Evolutionary conservation across 2,888 invertebrate species (phyloP).

Genomic region (Entomobrya proxima): DNA sequence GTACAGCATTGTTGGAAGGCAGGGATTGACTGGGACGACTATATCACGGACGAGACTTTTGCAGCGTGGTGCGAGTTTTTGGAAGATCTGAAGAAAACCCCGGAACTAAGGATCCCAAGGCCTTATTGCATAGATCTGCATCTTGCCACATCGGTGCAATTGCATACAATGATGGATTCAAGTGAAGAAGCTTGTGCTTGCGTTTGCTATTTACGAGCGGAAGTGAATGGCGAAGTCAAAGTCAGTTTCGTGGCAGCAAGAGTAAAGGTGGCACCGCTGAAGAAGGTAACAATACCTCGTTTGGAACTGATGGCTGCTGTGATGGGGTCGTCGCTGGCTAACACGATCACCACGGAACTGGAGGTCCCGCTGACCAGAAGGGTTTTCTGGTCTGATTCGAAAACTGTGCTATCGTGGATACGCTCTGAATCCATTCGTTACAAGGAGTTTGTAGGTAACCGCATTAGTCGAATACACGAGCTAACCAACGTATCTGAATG

Average conservation of each 20-base stretch:
- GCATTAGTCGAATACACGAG: too few relatives aligned
- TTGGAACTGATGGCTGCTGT: constrained; percentile 16
- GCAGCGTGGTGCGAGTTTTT: neutral
- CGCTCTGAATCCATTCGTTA: too few relatives aligned
- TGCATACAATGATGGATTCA: neutral
- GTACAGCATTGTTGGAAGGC: neutral
- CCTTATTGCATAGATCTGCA: neutral
- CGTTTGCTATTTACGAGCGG: too few relatives aligned
- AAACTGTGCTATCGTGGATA: too few relatives aligned
- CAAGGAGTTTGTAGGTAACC: too few relatives aligned
- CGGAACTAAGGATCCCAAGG: neutral
- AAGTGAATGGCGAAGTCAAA: neutral
- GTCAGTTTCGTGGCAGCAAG: neutral
- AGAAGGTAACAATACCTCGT: neutral
- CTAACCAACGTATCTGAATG: too few relatives aligned
- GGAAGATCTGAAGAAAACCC: neutral
- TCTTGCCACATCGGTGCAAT: neutral
- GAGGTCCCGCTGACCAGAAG: neutral
- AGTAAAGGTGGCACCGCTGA: neutral
- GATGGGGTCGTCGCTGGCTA: too few relatives aligned
- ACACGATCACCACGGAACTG: neutral
- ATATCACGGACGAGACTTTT: neutral
- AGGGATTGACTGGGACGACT: neutral
- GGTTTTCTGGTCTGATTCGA: too few relatives aligned
- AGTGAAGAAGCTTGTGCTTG: neutral